phyloP scores from a whole-genome alignment of 2,113 vertebrate genomes.

The Sturnira hondurensis region DNA sequence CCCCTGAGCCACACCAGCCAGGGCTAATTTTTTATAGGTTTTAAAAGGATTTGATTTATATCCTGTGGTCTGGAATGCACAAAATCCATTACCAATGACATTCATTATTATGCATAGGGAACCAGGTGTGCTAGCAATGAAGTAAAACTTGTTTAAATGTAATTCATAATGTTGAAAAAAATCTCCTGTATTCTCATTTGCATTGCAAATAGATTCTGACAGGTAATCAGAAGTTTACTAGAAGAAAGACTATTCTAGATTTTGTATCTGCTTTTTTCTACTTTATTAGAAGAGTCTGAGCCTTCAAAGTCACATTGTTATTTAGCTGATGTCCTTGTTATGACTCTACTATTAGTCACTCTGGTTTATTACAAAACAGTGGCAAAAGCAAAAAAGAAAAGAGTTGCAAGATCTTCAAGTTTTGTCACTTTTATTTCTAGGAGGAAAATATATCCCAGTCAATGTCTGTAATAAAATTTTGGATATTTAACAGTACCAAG shows the following conservation, averaged over 20 bases:
- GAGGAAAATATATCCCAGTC: neutral
- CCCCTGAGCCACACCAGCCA: too few species aligned
- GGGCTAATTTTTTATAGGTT: neutral
- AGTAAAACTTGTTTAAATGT: constrained; percentile 40
- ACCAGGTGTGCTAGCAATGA: neutral
- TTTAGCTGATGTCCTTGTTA: neutral
- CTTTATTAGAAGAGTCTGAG: neutral
- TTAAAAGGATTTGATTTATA: constrained; percentile 57
- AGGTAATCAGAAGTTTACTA: neutral
- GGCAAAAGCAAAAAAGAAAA: neutral
- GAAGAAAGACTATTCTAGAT: neutral
- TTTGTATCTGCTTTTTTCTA: neutral
- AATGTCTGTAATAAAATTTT: neutral
- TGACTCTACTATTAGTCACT: neutral
- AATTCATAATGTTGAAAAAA: neutral
- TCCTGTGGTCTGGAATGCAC: neutral
- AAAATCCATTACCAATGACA: constrained; percentile 32
- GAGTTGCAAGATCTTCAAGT: neutral
- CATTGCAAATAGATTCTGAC: constrained; percentile 29
- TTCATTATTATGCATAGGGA: constrained; percentile 4
- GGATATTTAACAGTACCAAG: neutral
- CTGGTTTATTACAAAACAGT: neutral
- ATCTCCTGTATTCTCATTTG: neutral
- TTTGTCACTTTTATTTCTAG: neutral
- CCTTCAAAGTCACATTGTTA: neutral